Evolutionary conservation across 2,113 vertebrate genomes (phyloP), one percentile per base, ranked within the genome.

Genomic region (Nycticryphes semicollaris): DNA sequence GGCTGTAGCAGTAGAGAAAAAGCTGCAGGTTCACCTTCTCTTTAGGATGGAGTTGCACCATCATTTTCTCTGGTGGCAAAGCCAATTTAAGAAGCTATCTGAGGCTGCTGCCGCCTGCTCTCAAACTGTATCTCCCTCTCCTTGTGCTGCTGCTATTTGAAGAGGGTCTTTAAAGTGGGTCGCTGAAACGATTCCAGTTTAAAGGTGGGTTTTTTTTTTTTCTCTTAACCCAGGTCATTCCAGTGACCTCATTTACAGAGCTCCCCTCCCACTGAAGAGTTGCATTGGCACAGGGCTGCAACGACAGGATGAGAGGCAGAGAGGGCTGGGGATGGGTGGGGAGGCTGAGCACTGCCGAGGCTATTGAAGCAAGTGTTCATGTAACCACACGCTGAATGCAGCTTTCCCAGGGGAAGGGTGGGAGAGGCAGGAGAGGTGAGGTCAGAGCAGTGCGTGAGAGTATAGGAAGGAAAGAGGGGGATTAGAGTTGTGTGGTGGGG

Each of bases 391-490:
- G n/a, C 93, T 73, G 74, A 62, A 64, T 27, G 33, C 87, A 79
- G 87, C 53, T 91, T 95, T 97, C 77, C 74, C 16, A 4, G 53
- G 87, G 73, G 84, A 87, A 78, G 45, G 76, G 77, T 60, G 95
- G 94, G 95, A 96, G 74, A 94, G 73, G 77, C 94, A 84, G 91
- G 79, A 92, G 92, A 91, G 80, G 91, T 81, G 94, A 95, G 87
- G 70, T 96, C 96, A 94, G 84, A 91, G 78, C 81, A 66, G 53
- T 59, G 57, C 67, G 11, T 85, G 87, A 91, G 59, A 95, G 74
- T 89, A 43, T 4, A 80, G 89, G 91, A 93, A 91, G 94, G 84
- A 93, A 94, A 87, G 35, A 93, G 78, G 43, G 43, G 75, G 87
- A 93, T 96, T 94, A 95, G 45, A 53, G 24, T 17, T 93, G n/a